These are phyloP conservation scores for Pteropus alecto DNA, from an alignment of 2,113 vertebrate species.

Conservation along the genomic window DNA sequence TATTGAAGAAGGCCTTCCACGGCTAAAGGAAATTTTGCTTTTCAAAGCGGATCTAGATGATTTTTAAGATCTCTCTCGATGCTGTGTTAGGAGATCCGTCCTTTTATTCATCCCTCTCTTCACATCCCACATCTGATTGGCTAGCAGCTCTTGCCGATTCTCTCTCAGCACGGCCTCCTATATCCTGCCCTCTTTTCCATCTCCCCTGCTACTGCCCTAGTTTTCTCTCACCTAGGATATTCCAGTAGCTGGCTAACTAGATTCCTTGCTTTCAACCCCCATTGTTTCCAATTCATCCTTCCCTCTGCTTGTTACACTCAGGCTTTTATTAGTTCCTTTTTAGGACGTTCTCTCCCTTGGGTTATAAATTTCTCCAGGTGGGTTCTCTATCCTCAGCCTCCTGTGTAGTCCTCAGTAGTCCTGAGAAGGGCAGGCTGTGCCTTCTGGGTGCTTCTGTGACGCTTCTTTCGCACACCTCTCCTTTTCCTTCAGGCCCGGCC, in stretches of 20 bases:
- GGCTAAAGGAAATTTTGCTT: not conserved
- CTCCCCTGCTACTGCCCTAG: not conserved
- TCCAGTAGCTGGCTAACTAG: not conserved
- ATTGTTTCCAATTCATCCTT: not conserved
- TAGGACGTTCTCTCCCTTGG: not conserved
- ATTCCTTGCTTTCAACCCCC: not conserved
- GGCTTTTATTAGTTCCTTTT: not conserved
- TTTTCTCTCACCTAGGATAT: slow-evolving; percentile 16
- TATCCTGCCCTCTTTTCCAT: not conserved
- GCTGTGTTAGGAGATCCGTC: not conserved
- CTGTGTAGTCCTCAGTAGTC: not conserved
- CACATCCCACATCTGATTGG: not conserved
- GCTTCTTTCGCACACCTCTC: not conserved
- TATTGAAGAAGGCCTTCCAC: not conserved
- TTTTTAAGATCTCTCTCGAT: not conserved
- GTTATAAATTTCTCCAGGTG: not conserved
- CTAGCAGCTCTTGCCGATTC: not conserved
- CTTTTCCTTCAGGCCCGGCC: not conserved
- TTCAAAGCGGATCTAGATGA: not conserved
- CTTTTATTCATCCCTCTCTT: not conserved
- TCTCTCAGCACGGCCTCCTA: not conserved
- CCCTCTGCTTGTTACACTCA: not conserved
- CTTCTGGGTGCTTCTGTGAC: not conserved
- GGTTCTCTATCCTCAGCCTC: no score
- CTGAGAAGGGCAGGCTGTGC: not conserved